Evolutionary conservation across 1,140 invertebrate species (phyloP).

Genomic region (Drosophila rufa): DNA sequence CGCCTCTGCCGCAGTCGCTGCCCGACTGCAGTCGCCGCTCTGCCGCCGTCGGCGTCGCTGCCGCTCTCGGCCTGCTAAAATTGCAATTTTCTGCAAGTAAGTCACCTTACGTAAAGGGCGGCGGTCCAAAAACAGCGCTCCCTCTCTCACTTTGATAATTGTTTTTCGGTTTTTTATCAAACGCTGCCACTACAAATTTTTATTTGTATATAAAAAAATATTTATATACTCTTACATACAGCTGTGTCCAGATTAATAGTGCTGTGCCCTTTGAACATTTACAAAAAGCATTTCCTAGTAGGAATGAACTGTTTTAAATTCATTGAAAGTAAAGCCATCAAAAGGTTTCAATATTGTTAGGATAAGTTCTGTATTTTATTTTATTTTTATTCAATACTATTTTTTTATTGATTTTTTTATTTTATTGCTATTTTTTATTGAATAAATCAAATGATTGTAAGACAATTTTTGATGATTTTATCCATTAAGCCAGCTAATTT

Average conservation of each 20-base stretch:
- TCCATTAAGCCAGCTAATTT: no score
- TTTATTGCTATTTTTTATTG: no score
- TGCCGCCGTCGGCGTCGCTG: conserved; percentile 4
- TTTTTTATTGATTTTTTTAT: no score
- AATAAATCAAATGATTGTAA: no score
- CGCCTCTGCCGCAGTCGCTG: conserved; percentile 31
- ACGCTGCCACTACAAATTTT: conserved; percentile 25
- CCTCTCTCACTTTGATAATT: conserved; percentile 30
- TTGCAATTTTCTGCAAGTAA: conserved; percentile 70
- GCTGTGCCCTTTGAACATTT: no score
- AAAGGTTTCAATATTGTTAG: not conserved
- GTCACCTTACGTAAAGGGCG: conserved; percentile 60
- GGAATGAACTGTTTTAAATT: no score
- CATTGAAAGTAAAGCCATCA: no score
- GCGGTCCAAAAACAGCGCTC: conserved; percentile 29
- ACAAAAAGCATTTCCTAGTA: no score
- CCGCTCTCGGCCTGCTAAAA: conserved; percentile 32
- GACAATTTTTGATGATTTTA: no score
- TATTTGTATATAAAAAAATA: conserved; percentile 37
- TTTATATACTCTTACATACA: conserved; percentile 27
- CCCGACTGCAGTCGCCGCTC: conserved; percentile 25
- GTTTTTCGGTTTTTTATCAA: conserved; percentile 32
- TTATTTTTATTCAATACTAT: no score
- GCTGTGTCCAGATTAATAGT: not conserved
- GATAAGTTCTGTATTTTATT: not conserved